Evolutionary conservation across 2,113 vertebrate genomes (phyloP).

Genomic region (Paradisaea rubra): DNA sequence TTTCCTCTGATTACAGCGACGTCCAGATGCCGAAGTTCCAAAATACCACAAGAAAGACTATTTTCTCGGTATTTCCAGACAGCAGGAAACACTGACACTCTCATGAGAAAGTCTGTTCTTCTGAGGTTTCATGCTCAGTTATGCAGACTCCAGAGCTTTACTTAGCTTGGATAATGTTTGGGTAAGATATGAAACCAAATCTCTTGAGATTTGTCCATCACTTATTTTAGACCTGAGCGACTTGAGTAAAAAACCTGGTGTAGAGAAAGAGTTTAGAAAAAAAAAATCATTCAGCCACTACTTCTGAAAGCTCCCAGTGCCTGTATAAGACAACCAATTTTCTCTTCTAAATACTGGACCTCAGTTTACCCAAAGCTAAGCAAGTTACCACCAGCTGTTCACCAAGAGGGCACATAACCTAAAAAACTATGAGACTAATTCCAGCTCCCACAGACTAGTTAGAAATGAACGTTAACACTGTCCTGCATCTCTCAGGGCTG

Average conservation of each 20-base stretch:
- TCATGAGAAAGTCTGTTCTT: constrained; percentile 59
- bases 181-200: constrained; percentile 48
- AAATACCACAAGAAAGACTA: constrained; percentile 43
- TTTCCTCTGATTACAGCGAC: background rate
- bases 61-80: constrained; percentile 49
- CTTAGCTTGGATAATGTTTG: constrained; percentile 58
- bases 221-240: constrained; percentile 36
- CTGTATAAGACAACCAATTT: background rate
- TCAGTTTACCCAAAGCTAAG: background rate
- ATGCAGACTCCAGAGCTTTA: constrained; percentile 58
- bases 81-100: constrained; percentile 45
- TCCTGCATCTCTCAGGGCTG: background rate
- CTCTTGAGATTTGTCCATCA: constrained; percentile 51
- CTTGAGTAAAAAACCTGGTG: constrained; percentile 31
- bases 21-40: constrained; percentile 17
- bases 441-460: background rate
- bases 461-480: background rate
- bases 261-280: background rate
- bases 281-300: background rate
- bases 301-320: background rate
- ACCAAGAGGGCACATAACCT: background rate
- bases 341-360: background rate
- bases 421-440: background rate
- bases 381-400: background rate
- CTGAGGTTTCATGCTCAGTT: constrained; percentile 56